phyloP scores from a whole-genome alignment of 2,888 invertebrate genomes.

The Corbicula japonica region DNA sequence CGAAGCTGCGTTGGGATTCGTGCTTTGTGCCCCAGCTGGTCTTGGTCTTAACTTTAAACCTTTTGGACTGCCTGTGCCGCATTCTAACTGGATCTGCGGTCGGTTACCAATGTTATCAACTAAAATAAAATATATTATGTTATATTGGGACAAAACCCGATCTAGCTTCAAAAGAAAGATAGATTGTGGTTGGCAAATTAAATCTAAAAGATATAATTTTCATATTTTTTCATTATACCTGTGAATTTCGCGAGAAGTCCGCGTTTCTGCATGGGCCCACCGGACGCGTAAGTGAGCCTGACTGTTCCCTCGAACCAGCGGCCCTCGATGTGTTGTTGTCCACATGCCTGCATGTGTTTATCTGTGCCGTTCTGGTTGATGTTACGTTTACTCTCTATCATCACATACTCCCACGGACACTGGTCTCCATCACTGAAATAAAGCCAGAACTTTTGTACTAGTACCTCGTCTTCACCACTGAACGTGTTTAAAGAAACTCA shows the following conservation, averaged over 20 bases:
- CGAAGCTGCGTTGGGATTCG: not conserved
- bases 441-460: too few species aligned
- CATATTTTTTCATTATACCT: too few species aligned
- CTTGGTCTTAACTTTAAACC: constrained; percentile 43
- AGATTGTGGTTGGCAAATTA: too few species aligned
- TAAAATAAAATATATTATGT: too few species aligned
- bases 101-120: constrained; percentile 56
- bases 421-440: constrained; percentile 44
- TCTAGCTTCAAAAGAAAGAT: too few species aligned
- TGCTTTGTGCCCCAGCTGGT: constrained; percentile 18
- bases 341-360: constrained; percentile 61
- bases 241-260: constrained; percentile 62
- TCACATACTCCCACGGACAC: constrained; percentile 63
- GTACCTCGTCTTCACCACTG: too few species aligned
- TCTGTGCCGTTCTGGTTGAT: constrained; percentile 53
- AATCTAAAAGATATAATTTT: too few species aligned
- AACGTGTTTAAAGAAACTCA: too few species aligned
- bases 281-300: constrained; percentile 59
- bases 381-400: constrained; percentile 59
- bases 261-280: constrained; percentile 59
- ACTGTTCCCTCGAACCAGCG: constrained; percentile 56
- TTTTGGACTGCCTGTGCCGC: constrained; percentile 45
- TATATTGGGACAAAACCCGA: too few species aligned
- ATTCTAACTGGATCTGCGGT: constrained; percentile 55
- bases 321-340: constrained; percentile 46